Evolutionary conservation across 2,797 vertebrate species (phyloP), one percentile per base, ranked within the genome.

Genomic region (Cetoscarus ocellatus): DNA sequence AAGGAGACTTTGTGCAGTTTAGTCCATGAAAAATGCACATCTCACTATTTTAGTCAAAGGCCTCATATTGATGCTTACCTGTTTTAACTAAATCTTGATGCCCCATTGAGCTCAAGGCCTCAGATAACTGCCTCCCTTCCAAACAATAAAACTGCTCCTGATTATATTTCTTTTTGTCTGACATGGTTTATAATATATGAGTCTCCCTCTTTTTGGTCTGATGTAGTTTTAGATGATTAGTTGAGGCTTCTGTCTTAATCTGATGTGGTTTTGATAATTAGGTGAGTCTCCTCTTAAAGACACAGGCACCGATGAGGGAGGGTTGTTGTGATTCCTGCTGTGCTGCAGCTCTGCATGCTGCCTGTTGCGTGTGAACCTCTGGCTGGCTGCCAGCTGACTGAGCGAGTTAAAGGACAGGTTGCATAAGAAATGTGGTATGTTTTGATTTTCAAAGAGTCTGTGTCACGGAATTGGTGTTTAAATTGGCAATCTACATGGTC

Each of bases 311-410:
- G 2, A 80, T 86, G 87, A 91, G 88, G 93, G 82, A 73, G 65
- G 59, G 15, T 66, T 82, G 67, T 70, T 85, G 67, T 82, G 78
- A 77, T 86, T 80, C 87, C 62, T 80, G 83, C 67, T 70, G 80
- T 84, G 81, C 79, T 84, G 65, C 79, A 83, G 51, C 75, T 61
- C 74, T 79, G 83, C 85, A 92, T 87, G 80, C 74, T 27, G 27
- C 27, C 27, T 68, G 88, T 94, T 90, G 92, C 92, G 88, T 95
- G 93, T 93, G 88, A 94, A 90, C 87, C 69, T 80, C 86, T 94
- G 93, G 93, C 88, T 7, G 42, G 0, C 7, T 63, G 90, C 93
- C 93, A 93, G 75, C 59, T 75, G 54, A 83, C 63, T 83, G 77
- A 81, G 77, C 65, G 75, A 79, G 79, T 83, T 78, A 79, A 81